Evolutionary conservation across 1,140 invertebrate genomes (phyloP), one percentile per base, ranked within the genome.

Genomic region (Dinoponera quadriceps): DNA sequence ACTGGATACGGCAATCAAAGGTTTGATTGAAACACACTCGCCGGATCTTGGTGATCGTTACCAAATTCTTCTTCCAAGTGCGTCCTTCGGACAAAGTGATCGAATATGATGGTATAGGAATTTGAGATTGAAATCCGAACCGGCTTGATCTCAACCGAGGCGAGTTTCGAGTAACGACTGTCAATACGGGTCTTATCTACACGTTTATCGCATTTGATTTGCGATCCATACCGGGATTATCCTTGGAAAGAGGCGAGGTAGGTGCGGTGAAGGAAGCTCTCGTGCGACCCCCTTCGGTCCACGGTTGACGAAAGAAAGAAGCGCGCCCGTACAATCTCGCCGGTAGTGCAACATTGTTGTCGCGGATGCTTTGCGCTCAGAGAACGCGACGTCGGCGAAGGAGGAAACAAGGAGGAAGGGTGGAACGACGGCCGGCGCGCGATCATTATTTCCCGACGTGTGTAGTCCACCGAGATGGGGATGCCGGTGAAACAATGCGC

Each of bases 371-470:
- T 84, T 72, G 74, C 16, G 9, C 65, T 22, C 74, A 66, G 74
- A 75, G 69, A 65, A 80, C 60, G 65, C 25, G 44, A 75, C 22
- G 59, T 5, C 48, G 55, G 82, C 55, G 83, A 74, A 85, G 68
- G 55, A 84, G 62, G 51, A 80, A 54, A 69, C 60, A 73, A 84
- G 63, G 59, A 77, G 33, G 54, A 44, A 49, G 65, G 60, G 54
- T 44, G 33, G 55, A 29, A 73, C 55, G 63, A 60, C 75, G 78
- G 73, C 66, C 74, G 83, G 38, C 59, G 38, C 59, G 68, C 65
- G 85, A 87, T 90, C 87, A 89, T 90, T 90, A 90, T 91, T 90
- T 88, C 60, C 55, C 77, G 57, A 57, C 75, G 82, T 84, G 72
- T 83, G 44, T 57, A 73, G 51, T 83, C 60, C 63, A 63, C 57